Evolutionary conservation across 2,888 invertebrate genomes (phyloP).

Genomic region (Bellardia bayeri): DNA sequence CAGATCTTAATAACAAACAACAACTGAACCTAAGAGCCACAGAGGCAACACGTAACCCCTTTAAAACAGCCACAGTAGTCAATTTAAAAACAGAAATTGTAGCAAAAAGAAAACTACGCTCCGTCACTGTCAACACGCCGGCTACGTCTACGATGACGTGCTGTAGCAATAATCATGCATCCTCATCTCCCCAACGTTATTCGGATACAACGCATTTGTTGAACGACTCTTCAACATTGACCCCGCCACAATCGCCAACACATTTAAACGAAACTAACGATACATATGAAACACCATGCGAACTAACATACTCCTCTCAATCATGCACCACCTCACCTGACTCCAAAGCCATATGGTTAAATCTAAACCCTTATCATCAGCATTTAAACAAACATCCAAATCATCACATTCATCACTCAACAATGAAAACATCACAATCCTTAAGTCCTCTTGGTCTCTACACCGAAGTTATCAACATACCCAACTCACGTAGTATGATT

Average conservation of each 20-base stretch:
- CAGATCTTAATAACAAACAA: conserved; percentile 83
- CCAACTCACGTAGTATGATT: conserved; percentile 83
- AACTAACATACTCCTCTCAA: conserved; percentile 49
- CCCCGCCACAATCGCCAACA: conserved; percentile 51
- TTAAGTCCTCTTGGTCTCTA: conserved; percentile 81
- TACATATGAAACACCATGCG: conserved; percentile 67
- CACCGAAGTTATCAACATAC: conserved; percentile 79
- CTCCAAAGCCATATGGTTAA: conserved; percentile 46
- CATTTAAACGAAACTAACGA: conserved; percentile 50
- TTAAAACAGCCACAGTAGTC: conserved; percentile 76
- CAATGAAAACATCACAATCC: conserved; percentile 83
- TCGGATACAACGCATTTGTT: conserved; percentile 70
- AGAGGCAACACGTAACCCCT: conserved; percentile 75
- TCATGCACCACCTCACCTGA: conserved; percentile 65
- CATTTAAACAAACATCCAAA: conserved; percentile 35
- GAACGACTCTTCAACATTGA: conserved; percentile 46
- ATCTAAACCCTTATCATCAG: conserved; percentile 78
- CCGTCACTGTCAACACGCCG: conserved; percentile 72
- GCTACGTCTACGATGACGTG: conserved; percentile 67
- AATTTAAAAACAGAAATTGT: conserved; percentile 79
- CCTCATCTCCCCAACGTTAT: conserved; percentile 59
- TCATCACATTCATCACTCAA: conserved; percentile 79
- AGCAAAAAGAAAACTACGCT: conserved; percentile 76
- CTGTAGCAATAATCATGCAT: conserved; percentile 69
- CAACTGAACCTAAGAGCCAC: conserved; percentile 81